Evolutionary conservation across 2,113 vertebrate genomes (phyloP).

Genomic region (Sterrhoptilus dennistouni): DNA sequence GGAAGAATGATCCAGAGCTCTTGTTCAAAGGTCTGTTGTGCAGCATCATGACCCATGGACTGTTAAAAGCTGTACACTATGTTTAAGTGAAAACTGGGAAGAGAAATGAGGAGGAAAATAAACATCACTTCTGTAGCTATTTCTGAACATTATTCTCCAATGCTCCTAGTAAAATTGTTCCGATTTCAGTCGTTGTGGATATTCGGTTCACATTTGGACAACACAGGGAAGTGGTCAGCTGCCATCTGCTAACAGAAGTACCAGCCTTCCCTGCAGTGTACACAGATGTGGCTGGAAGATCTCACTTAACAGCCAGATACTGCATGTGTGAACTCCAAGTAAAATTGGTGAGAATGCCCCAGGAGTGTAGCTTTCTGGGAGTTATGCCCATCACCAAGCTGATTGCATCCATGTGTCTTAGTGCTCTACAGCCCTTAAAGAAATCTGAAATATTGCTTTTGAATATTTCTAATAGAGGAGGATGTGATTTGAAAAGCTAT

Average conservation of each 20-base stretch:
- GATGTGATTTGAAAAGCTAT: neutral
- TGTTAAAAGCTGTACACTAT: neutral
- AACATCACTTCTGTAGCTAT: neutral
- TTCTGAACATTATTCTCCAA: neutral
- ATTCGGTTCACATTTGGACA: slow-evolving; percentile 5
- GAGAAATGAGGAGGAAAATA: neutral
- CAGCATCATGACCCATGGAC: neutral
- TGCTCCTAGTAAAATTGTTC: slow-evolving; percentile 1
- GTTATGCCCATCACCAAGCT: neutral
- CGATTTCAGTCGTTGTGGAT: neutral
- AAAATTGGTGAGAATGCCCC: neutral
- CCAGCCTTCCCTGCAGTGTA: neutral
- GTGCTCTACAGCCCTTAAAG: neutral
- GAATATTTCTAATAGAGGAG: neutral
- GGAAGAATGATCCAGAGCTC: neutral
- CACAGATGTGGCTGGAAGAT: neutral
- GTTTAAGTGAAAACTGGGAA: neutral
- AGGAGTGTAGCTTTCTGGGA: neutral
- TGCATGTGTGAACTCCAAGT: neutral
- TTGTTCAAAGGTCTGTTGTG: neutral
- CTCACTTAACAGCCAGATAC: neutral
- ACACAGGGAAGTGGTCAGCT: neutral
- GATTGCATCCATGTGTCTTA: neutral
- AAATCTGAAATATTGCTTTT: slow-evolving; percentile 16
- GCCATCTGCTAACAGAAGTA: slow-evolving; percentile 8